A percentile compares a stretch with the other conserved stretches of the same genome.
These are phyloP conservation scores for Tiphia femorata DNA, from an alignment of 2,888 invertebrate genomes.

Conservation along the genomic window DNA sequence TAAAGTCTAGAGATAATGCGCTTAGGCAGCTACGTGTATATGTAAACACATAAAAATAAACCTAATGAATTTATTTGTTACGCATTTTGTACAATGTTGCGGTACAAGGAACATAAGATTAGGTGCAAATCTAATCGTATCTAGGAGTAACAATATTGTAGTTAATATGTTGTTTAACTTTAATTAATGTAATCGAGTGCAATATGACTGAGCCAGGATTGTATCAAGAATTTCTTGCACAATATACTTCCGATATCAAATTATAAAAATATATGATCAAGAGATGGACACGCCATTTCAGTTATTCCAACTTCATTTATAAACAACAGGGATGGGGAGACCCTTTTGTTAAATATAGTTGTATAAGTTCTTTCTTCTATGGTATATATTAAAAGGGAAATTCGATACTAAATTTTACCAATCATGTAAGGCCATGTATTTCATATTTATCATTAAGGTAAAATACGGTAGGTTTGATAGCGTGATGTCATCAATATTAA, in stretches of 20 bases:
- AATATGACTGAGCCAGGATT: conserved; percentile 50
- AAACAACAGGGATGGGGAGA: too few species aligned
- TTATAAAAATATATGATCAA: too few species aligned
- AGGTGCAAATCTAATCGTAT: neutral
- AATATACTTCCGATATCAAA: too few species aligned
- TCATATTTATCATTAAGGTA: conserved; percentile 57
- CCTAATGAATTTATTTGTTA: neutral
- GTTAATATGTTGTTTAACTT: conserved; percentile 21
- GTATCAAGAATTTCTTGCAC: too few species aligned
- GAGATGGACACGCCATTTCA: too few species aligned
- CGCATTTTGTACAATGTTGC: conserved; percentile 5
- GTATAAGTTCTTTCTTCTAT: conserved; percentile 28
- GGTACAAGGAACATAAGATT: neutral
- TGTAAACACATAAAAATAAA: too few species aligned
- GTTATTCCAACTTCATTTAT: too few species aligned
- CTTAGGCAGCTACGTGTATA: too few species aligned
- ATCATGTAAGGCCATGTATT: conserved; percentile 63
- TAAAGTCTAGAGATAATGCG: too few species aligned
- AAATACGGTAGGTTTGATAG: conserved; percentile 33
- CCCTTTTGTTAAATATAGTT: too few species aligned
- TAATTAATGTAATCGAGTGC: conserved; percentile 48
- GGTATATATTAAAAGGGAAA: conserved; percentile 20
- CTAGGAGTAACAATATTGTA: conserved; percentile 12
- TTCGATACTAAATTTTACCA: conserved; percentile 49
- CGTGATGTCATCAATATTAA: conserved; percentile 20